phyloP scores from a whole-genome alignment of 2,888 invertebrate species.

The Lasioglossum villosulum region DNA sequence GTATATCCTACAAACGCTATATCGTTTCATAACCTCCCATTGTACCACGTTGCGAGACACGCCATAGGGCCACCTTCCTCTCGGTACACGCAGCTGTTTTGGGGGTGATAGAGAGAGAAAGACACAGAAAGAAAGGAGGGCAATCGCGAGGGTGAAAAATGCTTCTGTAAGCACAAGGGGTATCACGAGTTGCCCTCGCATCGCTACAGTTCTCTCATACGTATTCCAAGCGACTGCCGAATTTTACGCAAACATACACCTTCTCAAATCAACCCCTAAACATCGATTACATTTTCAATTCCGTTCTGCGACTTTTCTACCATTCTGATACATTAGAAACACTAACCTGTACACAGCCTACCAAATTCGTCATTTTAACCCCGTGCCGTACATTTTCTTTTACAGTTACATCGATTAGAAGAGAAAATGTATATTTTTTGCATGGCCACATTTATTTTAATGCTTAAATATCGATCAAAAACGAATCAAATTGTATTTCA shows the following conservation, averaged over 20 bases:
- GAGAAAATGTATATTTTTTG: too few species aligned
- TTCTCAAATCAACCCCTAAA: too few species aligned
- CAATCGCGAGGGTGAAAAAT: conserved; percentile 55
- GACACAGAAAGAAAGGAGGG: conserved; percentile 66
- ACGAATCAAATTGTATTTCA: too few species aligned
- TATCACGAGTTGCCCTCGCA: conserved; percentile 36
- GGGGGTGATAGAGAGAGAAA: conserved; percentile 66
- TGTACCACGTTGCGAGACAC: conserved; percentile 36
- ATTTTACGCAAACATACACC: background rate
- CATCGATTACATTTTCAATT: background rate
- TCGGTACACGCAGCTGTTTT: conserved; percentile 69
- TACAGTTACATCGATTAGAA: too few species aligned
- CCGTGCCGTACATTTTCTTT: too few species aligned
- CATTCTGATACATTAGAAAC: too few species aligned
- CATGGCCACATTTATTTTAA: too few species aligned
- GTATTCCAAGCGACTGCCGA: background rate
- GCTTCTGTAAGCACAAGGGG: conserved; percentile 23
- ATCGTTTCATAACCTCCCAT: conserved; percentile 67
- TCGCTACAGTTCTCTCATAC: background rate
- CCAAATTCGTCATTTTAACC: too few species aligned
- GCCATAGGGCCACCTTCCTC: conserved; percentile 40
- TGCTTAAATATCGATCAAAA: too few species aligned
- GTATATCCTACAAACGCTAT: conserved; percentile 71
- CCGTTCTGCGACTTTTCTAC: background rate
- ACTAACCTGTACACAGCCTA: too few species aligned